Evolutionary conservation across 2,113 vertebrate species (phyloP).

Genomic region (Plecturocebus donacophilus): DNA sequence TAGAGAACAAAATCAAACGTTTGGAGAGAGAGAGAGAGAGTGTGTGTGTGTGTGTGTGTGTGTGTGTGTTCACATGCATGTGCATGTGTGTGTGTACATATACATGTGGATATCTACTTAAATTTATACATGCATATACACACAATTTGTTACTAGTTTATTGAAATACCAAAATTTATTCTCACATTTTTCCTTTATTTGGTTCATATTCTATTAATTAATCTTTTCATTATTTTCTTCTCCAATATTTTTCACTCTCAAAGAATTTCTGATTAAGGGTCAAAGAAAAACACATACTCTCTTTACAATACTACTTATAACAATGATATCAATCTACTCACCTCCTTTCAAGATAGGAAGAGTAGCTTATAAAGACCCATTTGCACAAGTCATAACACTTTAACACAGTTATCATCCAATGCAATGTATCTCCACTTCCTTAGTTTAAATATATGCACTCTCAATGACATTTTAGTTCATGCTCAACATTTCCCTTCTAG

Average conservation of each 20-base stretch:
- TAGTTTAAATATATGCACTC: neutral
- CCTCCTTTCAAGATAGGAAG: neutral
- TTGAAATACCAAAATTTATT: neutral
- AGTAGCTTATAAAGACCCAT: neutral
- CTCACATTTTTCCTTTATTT: neutral
- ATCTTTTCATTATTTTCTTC: neutral
- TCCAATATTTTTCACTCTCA: neutral
- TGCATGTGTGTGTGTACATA: no score
- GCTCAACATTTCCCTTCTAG: conserved; percentile 21
- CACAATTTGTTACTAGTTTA: neutral
- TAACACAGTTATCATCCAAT: neutral
- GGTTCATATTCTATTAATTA: neutral
- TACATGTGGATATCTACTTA: neutral
- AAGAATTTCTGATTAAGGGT: neutral
- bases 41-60: no score
- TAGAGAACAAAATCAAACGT: neutral
- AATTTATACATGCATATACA: no score
- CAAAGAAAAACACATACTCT: neutral
- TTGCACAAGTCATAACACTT: neutral
- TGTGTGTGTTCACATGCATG: no score
- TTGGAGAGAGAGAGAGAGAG: no score
- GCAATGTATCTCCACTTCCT: neutral
- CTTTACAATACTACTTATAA: neutral
- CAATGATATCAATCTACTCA: neutral
- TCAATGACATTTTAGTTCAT: neutral